These are phyloP conservation scores for Pelagia noctiluca DNA, from an alignment of 30 jellyfish, hydroid and myxozoan species.

Conservation along the genomic window DNA sequence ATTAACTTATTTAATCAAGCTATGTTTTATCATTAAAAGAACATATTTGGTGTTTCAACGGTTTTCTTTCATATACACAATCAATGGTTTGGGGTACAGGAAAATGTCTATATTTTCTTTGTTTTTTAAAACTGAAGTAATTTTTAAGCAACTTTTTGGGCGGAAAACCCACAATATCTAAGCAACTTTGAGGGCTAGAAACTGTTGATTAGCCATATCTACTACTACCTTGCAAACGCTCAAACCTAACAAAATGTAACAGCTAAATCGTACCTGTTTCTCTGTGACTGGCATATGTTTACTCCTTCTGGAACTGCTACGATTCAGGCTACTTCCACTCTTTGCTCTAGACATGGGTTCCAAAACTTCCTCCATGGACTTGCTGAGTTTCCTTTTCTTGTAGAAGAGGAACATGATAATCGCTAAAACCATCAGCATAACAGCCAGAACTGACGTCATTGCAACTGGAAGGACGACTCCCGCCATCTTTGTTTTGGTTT, in stretches of 20 bases:
- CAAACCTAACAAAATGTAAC: neutral
- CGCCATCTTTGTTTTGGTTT: constrained; percentile 38
- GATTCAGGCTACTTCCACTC: constrained; percentile 54
- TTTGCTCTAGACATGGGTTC: constrained; percentile 90
- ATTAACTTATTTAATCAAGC: too few species aligned
- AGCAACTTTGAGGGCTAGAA: too few species aligned
- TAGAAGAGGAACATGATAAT: constrained; percentile 77
- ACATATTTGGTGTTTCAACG: too few species aligned
- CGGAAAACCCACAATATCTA: too few species aligned
- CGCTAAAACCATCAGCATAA: constrained; percentile 77
- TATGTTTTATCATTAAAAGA: too few species aligned
- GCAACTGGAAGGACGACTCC: constrained; percentile 71
- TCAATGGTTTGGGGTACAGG: too few species aligned
- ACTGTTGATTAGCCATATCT: too few species aligned
- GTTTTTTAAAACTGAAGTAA: too few species aligned
- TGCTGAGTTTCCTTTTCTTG: constrained; percentile 74
- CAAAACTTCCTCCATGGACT: constrained; percentile 55
- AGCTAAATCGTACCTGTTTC: constrained; percentile 23
- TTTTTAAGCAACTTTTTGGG: too few species aligned
- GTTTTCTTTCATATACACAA: too few species aligned
- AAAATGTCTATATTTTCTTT: too few species aligned
- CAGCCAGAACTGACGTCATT: constrained; percentile 81
- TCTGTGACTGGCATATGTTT: constrained; percentile 42
- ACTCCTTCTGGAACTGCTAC: constrained; percentile 49
- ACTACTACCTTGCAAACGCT: neutral